Percentiles rank a stretch among this genome's conserved stretches.
Conservation (phyloP, 2,888 invertebrate species). For the Muschampia plurimacula region DNA sequence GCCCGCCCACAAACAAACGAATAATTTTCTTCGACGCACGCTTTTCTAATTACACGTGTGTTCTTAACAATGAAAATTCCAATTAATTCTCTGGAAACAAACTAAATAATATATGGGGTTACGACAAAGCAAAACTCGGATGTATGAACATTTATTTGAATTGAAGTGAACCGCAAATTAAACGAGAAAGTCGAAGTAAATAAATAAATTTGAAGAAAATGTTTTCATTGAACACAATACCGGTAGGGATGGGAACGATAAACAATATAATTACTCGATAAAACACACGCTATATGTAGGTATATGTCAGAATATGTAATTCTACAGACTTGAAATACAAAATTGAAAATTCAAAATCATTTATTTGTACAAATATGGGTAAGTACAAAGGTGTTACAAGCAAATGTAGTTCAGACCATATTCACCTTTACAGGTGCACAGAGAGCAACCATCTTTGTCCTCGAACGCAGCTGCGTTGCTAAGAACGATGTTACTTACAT, state of each 20-base stretch:
- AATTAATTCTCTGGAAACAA: slow-evolving; percentile 71
- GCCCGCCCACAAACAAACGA: slow-evolving; percentile 53
- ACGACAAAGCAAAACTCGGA: slow-evolving; percentile 63
- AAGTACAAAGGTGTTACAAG: too few species aligned
- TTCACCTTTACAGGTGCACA: too few species aligned
- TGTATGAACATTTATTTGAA: slow-evolving; percentile 55
- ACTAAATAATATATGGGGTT: slow-evolving; percentile 62
- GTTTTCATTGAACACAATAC: slow-evolving; percentile 39
- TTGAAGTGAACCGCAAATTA: slow-evolving; percentile 69
- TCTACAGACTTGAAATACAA: too few species aligned
- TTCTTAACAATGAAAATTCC: slow-evolving; percentile 74
- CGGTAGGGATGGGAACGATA: slow-evolving; percentile 7
- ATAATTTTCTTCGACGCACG: slow-evolving; percentile 61
- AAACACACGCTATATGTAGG: neutral
- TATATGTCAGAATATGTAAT: too few species aligned
- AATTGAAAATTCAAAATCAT: too few species aligned
- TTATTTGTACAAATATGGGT: too few species aligned
- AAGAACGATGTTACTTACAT: too few species aligned
- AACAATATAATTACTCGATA: neutral
- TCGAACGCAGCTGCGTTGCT: too few species aligned
- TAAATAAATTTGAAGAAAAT: slow-evolving; percentile 68
- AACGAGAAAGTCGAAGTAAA: slow-evolving; percentile 69
- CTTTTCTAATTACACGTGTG: slow-evolving; percentile 74
- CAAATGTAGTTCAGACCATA: too few species aligned
- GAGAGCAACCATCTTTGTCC: too few species aligned